A percentile compares a stretch with the other conserved stretches of the same genome.
Conservation (phyloP, 2,113 vertebrate genomes). For the Dromaius novaehollandiae region DNA sequence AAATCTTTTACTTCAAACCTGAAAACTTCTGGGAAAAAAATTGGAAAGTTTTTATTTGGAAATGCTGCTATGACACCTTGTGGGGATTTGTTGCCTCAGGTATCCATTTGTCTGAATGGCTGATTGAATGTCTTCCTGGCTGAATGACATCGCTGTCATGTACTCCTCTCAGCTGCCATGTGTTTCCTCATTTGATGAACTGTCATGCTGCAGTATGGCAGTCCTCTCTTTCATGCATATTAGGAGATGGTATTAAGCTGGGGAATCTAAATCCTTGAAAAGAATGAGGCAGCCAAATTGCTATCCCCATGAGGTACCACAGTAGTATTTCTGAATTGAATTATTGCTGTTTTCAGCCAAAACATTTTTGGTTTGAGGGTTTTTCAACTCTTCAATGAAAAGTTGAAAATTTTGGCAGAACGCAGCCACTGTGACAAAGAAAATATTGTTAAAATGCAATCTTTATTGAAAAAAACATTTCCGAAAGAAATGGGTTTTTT, state of each 20-base stretch:
- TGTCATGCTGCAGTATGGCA: background rate
- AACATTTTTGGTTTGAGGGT: background rate
- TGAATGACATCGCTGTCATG: accelerated
- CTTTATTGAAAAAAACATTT: background rate
- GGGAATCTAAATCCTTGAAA: background rate
- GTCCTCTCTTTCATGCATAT: background rate
- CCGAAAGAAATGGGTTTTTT: background rate
- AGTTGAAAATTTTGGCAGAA: background rate
- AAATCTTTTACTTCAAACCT: background rate
- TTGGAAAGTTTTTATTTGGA: background rate
- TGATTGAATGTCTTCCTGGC: background rate
- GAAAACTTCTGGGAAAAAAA: background rate
- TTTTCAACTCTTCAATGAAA: background rate
- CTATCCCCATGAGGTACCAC: background rate
- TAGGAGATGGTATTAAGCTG: background rate
- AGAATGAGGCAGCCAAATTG: background rate
- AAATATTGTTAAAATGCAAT: background rate
- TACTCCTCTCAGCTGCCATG: background rate
- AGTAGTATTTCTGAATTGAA: background rate
- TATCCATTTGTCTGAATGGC: background rate
- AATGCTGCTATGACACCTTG: background rate
- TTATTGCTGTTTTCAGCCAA: background rate
- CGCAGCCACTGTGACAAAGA: background rate
- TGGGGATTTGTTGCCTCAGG: background rate
- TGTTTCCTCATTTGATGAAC: background rate